A percentile compares a stretch with the other conserved stretches of the same genome.
These are phyloP conservation scores for Megathymus violae DNA, from an alignment of 1,140 invertebrate genomes.

Conservation along the genomic window DNA sequence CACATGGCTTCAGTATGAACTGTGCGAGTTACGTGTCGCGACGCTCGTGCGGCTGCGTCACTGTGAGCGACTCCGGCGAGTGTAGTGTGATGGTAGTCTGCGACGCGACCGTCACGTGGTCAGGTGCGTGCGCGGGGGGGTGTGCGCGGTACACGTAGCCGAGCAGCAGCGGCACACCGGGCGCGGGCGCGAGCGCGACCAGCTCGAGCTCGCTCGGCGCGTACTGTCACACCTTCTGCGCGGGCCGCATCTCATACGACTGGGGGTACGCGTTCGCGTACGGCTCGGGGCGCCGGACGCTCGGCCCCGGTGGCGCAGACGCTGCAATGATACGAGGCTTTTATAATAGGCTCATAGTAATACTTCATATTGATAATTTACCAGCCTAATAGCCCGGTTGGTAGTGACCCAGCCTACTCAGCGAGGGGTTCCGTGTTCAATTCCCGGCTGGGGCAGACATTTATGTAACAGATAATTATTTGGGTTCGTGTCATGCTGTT, in stretches of 20 bases:
- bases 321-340: conserved; percentile 38
- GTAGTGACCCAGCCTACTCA: too few relatives aligned
- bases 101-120: conserved; percentile 60
- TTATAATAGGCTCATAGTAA: background rate
- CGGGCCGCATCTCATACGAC: conserved; percentile 75
- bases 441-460: too few relatives aligned
- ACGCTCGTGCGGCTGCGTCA: conserved; percentile 44
- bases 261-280: conserved; percentile 80
- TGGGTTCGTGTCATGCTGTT: too few relatives aligned
- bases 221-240: conserved; percentile 79
- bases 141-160: too few relatives aligned
- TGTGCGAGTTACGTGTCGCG: background rate
- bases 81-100: conserved; percentile 77
- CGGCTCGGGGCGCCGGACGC: conserved; percentile 66
- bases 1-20: too few relatives aligned
- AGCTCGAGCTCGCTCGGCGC: conserved; percentile 46
- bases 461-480: too few relatives aligned
- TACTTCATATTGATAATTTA: too few relatives aligned
- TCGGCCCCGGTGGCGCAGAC: conserved; percentile 61
- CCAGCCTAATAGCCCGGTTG: too few relatives aligned
- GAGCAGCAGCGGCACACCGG: too few relatives aligned
- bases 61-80: conserved; percentile 64
- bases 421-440: too few relatives aligned
- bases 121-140: conserved; percentile 38
- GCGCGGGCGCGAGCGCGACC: conserved; percentile 53